Base-by-base conservation (phyloP, 2,888 invertebrate genomes). In the Onchidella celtica region DNA sequence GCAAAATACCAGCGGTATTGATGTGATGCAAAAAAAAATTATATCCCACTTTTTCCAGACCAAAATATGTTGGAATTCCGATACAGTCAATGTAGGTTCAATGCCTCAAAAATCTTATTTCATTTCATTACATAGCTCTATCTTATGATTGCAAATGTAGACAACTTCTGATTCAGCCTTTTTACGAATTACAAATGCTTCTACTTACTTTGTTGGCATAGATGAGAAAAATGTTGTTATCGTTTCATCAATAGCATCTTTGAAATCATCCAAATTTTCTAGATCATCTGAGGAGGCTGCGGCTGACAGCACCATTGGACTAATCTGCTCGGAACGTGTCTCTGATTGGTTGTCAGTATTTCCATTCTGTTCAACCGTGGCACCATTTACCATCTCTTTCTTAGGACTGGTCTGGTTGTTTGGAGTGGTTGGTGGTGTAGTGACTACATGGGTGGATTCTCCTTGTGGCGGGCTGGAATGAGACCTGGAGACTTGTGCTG, bases 191-290 rank as follows among this genome's bases (percentile, higher is more conserved):
- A n/a, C n/a, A n/a, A n/a, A n/a, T n/a, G n/a, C n/a, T n/a, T n/a
- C n/a, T n/a, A 68, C 68, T 47, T 83, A 91, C 91, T 88, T 89
- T 34, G 79, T 68, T 40, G 87, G 74, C 89, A 91, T 88, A 14
- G 76, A 83, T 14, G 89, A 89, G 83, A 90, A 90, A 84, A 90
- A 90, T 11, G 90, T 90, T 9, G 87, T 86, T 74, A 88, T 83
- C 79, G 85, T 87, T 36, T 85, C 83, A 86, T 89, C 89, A 40
- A 90, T 86, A 57, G 89, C 89, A 85, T 90, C 89, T 78, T 87
- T 83, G 75, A 88, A 89, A 57, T 88, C 88, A 78, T 89, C 89
- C 3, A 79, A 79, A 55, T 85, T 86, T 68, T 85, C 86, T 34
- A 81, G 77, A 27, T 88, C 87, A 55, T 87, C 87, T 0, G 84